Percentiles rank a stretch among this genome's conserved stretches.
Conservation (phyloP, 2,797 vertebrate species). For the Gila robusta region DNA sequence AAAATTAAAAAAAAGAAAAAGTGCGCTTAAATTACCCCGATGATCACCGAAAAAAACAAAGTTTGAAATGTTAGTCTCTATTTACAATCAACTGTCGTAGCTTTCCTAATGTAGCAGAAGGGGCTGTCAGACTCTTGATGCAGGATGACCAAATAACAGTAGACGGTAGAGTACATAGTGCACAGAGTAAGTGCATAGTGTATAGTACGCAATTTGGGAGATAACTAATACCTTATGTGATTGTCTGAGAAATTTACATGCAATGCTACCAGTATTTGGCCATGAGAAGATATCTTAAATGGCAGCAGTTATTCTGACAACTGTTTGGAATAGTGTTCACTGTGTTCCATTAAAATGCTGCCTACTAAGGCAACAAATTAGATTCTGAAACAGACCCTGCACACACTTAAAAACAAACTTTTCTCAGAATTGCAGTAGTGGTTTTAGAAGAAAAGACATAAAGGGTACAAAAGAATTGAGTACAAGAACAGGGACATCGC, state of each 20-base stretch:
- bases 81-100: not conserved
- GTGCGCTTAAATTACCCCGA: not conserved
- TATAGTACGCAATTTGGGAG: not conserved
- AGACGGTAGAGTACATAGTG: not conserved
- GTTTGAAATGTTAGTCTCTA: not conserved
- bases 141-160: not conserved
- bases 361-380: not conserved
- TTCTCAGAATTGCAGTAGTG: slow-evolving; percentile 1
- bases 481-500: not conserved
- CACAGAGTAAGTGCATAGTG: not conserved
- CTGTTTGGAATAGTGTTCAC: not conserved
- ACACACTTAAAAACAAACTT: slow-evolving; percentile 14
- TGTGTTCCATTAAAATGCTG: not conserved
- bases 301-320: not conserved
- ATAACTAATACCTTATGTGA: not conserved
- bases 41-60: not conserved
- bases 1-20: not conserved
- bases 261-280: not conserved
- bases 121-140: not conserved
- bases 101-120: not conserved
- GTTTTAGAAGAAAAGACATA: slow-evolving; percentile 17
- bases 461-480: slow-evolving; percentile 26
- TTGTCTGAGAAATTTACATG: not conserved
- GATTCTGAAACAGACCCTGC: slow-evolving; percentile 7
- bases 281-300: not conserved